Evolutionary conservation across 2,888 invertebrate species (phyloP), one percentile per base, ranked within the genome.

Genomic region (Cremastinae sp.): DNA sequence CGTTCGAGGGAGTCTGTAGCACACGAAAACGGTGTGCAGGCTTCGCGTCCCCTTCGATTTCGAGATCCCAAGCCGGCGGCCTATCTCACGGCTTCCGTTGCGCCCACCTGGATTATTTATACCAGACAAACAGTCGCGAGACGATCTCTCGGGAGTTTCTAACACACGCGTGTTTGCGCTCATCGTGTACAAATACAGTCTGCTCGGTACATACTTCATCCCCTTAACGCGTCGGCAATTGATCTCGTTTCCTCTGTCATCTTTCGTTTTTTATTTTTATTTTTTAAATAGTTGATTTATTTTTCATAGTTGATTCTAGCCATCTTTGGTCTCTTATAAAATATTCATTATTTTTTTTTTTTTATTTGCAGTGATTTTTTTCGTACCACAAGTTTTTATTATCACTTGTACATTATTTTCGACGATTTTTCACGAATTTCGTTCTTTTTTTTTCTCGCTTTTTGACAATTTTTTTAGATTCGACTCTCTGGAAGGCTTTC

Each of bases 81-180:
- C 43, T 38, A n/a, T 51, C 41, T 59, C 41, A 16, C 66, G 62
- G 34, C 59, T 62, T 68, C 71, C 56, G 68, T 62, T 62, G 43
- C 38, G 36, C 58, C 53, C 73, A 76, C 64, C 69, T 73, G 69
- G 72, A 76, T 76, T 76, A 73, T 76, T 76, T 73, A 73, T 73
- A 75, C 71, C 68, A 45, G 43, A 72, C 68, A 72, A 75, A 75
- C 72, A 72, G 68, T 76, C 75, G 73, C 64, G 73, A 65, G 53
- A 72, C 75, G 56, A 76, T 69, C 72, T 58, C 69, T 64, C 53
- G 69, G 72, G 72, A 72, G 62, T 53, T 51, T 45, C 65, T 41
- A 14, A 51, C 59, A 36, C 59, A 65, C 14, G 12, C 51, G 51
- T 36, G 12, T 49, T n/a, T 18, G 12, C 38, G n/a, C 38, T 18